Base-by-base conservation (phyloP, 2,797 vertebrate species). In the Cercopithecus petaurista region DNA sequence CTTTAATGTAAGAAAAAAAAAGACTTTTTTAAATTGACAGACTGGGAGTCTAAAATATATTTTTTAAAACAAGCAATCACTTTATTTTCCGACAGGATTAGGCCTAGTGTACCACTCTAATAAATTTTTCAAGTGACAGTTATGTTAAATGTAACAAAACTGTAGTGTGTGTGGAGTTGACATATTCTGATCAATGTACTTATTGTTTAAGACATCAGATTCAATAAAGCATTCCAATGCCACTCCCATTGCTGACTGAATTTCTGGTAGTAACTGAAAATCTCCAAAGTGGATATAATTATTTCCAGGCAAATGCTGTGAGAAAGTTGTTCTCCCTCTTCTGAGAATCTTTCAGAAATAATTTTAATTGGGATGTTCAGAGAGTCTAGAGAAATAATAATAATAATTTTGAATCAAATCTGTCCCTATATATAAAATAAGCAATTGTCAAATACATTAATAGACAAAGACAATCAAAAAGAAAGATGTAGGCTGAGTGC, bases 251-350 rank as follows among this genome's bases (percentile, higher is more conserved):
- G 64, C n/a, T 84, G 93, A 77, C 11, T 73, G n/a, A 50, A 52
- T 85, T 95, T 85, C 52, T 90, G 61, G 87, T 84, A 95, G 93
- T 93, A 94, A 89, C 19, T 81, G 48, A 97, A 97, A 97, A 90
- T 77, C 76, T 17, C 39, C 61, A 64, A 86, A 83, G 43, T 76
- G 3, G 1, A 95, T 88, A 89, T 4, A 91, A 43, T 77, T 83
- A 84, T 83, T 83, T 95, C 43, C 50, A 91, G 43, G 39, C 43
- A 92, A 94, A 84, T 84, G 5, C 67, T 94, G 2, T 61, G n/a
- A 76, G 86, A 80, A 95, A 93, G 59, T 61, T 22, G 5, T 46
- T 88, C 50, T 50, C 26, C 6, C 30, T 76, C 43, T 81, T 83
- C 82, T 81, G 50, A 85, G 72, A 91, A 67, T 43, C 55, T 94